Conservation (phyloP, 2,797 vertebrate genomes). For the Acipenser ruthenus region DNA sequence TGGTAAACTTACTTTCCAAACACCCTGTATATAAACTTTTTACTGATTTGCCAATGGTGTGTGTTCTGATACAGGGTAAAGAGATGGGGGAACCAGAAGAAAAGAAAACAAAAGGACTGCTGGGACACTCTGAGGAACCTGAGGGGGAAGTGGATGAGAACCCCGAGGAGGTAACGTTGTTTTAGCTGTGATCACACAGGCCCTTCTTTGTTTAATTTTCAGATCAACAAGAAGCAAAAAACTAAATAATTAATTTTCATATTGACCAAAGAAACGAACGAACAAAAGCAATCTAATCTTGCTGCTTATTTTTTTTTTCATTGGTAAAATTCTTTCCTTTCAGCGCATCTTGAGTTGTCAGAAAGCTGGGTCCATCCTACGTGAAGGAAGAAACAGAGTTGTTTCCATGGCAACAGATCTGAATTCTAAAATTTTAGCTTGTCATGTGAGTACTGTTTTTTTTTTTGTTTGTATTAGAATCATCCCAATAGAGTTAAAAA, state of each 20-base stretch:
- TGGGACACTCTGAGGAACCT: constrained; percentile 12
- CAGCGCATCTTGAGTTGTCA: constrained; percentile 76
- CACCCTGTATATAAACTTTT: too few species aligned
- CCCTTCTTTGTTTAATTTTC: too few species aligned
- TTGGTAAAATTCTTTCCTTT: not conserved
- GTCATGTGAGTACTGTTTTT: constrained; percentile 74
- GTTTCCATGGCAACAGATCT: constrained; percentile 71
- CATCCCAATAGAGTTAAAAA: not conserved
- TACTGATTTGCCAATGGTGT: too few species aligned
- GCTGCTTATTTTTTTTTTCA: not conserved
- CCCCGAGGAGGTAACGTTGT: constrained; percentile 52
- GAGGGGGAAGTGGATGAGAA: constrained; percentile 42
- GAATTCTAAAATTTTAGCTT: constrained; percentile 72
- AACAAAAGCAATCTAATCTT: too few species aligned
- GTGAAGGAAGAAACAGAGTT: constrained; percentile 79
- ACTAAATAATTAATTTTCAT: too few species aligned
- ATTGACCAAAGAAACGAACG: too few species aligned
- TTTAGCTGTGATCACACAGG: too few species aligned
- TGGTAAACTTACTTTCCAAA: too few species aligned
- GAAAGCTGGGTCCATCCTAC: constrained; percentile 81
- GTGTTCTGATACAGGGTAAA: constrained; percentile 48
- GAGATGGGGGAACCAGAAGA: constrained; percentile 67
- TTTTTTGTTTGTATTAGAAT: not conserved
- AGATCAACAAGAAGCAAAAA: too few species aligned
- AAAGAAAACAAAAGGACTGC: constrained; percentile 72